Percentiles rank a stretch among this genome's conserved stretches.
phyloP scores from a whole-genome alignment of 2,888 invertebrate genomes.

The Sturmia bella region DNA sequence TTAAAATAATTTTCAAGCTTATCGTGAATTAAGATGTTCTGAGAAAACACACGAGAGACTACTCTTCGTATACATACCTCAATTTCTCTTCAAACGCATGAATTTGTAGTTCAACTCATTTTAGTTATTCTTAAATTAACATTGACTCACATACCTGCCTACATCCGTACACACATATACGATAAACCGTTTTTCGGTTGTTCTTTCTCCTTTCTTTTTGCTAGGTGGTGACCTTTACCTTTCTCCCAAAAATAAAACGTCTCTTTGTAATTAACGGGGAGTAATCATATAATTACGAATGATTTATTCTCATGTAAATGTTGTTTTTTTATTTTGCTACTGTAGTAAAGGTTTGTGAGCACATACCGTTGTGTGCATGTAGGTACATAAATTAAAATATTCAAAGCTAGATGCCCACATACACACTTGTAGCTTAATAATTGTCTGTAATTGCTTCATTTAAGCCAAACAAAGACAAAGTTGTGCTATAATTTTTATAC shows the following conservation, averaged over 20 bases:
- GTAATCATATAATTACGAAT: conserved; percentile 19
- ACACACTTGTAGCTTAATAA: background rate
- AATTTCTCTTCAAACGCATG: too few species aligned
- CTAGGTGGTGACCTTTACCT: conserved; percentile 35
- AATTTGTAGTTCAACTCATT: too few species aligned
- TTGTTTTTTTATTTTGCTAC: conserved; percentile 1
- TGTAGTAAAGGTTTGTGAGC: too few species aligned
- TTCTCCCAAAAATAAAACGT: too few species aligned
- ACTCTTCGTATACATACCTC: too few species aligned
- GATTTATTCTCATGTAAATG: background rate
- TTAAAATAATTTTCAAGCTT: too few species aligned
- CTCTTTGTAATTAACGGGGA: background rate
- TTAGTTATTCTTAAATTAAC: too few species aligned
- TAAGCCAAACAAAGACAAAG: background rate
- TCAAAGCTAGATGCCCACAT: background rate
- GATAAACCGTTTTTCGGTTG: background rate
- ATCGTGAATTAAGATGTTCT: too few species aligned
- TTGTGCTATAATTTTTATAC: background rate
- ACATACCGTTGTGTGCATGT: background rate
- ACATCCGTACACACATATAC: background rate
- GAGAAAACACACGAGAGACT: too few species aligned
- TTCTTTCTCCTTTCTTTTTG: background rate
- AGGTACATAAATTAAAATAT: too few species aligned
- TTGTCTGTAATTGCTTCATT: background rate
- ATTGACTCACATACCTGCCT: background rate